Evolutionary conservation across 2,797 vertebrate species (phyloP).

Genomic region (Allobates femoralis): DNA sequence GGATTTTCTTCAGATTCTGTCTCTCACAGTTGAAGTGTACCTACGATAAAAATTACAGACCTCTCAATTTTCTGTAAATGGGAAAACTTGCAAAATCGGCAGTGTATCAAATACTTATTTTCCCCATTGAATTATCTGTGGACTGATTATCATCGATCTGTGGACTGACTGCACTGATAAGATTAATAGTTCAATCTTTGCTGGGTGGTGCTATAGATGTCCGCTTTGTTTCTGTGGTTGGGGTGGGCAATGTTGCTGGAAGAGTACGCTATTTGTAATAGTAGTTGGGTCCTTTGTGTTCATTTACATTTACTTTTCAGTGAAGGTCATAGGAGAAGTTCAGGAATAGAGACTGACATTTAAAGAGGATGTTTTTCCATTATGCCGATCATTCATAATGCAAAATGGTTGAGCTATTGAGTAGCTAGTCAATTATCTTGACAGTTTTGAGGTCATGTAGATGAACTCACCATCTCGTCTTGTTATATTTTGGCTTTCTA

Average conservation of each 20-base stretch:
- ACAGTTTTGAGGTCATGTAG: background rate
- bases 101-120: too few species aligned
- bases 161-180: too few species aligned
- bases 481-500: background rate
- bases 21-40: too few species aligned
- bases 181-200: too few species aligned
- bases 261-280: background rate
- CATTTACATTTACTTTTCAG: background rate
- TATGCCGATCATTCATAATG: background rate
- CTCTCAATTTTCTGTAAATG: too few species aligned
- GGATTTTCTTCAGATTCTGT: too few species aligned
- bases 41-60: too few species aligned
- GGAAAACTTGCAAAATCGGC: too few species aligned
- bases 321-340: background rate
- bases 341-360: background rate
- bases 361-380: background rate
- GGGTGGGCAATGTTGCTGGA: too few species aligned
- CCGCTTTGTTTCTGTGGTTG: too few species aligned
- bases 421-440: background rate
- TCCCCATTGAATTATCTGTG: too few species aligned
- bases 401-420: background rate
- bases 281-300: background rate
- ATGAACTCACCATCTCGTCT: background rate
- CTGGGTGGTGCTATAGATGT: too few species aligned
- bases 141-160: background rate